These are phyloP conservation scores for Pipistrellus pygmaeus DNA, from an alignment of 2,797 vertebrate species.

Conservation along the genomic window DNA sequence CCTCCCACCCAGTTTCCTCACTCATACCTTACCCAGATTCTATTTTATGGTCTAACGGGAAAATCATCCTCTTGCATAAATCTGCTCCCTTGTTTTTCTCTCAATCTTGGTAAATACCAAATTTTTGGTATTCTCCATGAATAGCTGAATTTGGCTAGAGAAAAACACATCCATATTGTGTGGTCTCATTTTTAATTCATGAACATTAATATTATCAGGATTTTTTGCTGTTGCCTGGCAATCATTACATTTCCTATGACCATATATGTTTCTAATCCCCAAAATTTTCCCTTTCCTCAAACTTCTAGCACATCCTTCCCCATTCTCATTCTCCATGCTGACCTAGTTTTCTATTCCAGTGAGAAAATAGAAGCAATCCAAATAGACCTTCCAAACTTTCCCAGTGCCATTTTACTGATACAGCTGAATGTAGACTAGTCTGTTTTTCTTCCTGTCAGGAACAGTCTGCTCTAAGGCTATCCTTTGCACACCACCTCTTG, in stretches of 20 bases:
- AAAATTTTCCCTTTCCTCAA: neutral
- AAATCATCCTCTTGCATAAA: neutral
- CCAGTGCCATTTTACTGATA: neutral
- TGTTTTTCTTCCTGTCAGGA: neutral
- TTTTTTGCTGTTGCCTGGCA: neutral
- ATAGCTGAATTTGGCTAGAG: neutral
- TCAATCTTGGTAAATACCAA: neutral
- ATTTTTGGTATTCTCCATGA: neutral
- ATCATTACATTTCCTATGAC: neutral
- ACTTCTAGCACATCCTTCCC: neutral
- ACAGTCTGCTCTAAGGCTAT: neutral
- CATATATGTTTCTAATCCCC: neutral
- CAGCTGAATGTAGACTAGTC: neutral
- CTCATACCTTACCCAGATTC: neutral
- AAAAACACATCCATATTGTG: neutral
- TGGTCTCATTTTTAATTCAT: neutral
- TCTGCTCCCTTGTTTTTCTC: neutral
- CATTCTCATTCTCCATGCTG: neutral
- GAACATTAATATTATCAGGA: neutral
- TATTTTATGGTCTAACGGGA: neutral
- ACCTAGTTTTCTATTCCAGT: neutral
- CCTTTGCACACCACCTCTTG: neutral
- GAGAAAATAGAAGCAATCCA: constrained; percentile 1
- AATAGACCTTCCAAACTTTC: neutral
- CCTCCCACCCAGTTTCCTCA: neutral